Conservation (phyloP, 2,888 invertebrate species). For the Onthophagus sagittarius region DNA sequence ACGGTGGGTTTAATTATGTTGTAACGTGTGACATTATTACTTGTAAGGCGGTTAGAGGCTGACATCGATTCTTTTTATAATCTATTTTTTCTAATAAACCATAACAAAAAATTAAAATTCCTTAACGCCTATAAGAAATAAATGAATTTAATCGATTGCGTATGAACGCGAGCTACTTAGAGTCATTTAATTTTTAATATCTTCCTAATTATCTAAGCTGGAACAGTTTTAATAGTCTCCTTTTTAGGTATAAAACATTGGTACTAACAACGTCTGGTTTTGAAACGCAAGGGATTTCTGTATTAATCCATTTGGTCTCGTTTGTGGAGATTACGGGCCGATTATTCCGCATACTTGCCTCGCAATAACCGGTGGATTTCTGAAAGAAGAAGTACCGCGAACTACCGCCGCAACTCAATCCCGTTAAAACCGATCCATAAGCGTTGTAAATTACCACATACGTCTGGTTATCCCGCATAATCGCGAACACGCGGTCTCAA, state of each 20-base stretch:
- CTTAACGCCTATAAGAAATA: too few relatives aligned
- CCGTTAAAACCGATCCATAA: neutral
- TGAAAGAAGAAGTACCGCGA: neutral
- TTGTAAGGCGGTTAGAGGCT: neutral
- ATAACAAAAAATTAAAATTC: too few relatives aligned
- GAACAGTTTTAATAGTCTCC: neutral
- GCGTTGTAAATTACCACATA: neutral
- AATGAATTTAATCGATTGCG: too few relatives aligned
- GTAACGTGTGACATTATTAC: neutral
- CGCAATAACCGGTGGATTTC: neutral
- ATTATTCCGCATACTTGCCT: neutral
- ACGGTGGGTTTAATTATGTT: neutral
- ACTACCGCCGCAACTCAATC: neutral
- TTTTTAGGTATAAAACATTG: neutral
- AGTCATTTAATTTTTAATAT: neutral
- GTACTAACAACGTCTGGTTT: neutral
- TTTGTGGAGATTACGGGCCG: neutral
- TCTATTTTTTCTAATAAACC: neutral
- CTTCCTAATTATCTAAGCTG: neutral
- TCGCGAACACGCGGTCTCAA: neutral
- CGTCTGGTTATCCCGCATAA: neutral
- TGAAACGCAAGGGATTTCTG: neutral
- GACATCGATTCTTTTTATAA: neutral
- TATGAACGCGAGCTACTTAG: too few relatives aligned
- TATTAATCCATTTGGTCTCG: neutral